Base-by-base conservation (phyloP, 1,140 invertebrate species). In the Drosophila trapezifrons region DNA sequence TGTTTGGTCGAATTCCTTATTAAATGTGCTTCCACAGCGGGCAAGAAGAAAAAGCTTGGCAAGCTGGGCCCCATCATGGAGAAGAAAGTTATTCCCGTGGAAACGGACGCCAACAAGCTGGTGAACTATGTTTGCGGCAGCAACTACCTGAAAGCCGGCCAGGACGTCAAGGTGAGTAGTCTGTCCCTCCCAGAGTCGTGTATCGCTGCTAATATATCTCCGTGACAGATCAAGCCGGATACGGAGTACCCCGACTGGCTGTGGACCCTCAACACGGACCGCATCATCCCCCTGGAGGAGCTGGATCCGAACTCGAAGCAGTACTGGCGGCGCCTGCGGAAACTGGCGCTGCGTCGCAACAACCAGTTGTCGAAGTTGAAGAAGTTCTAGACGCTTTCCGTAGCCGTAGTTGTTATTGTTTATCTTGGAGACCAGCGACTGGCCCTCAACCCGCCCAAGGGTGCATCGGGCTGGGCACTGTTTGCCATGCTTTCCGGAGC, bases 241-340 rank as follows among this genome's bases (percentile, higher is more conserved):
- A 94, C 93, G 57, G 97, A 98, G 91, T 99, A 99, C 92, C 98
- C 98, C 0, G 97, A 97, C 20, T 99, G 98, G 98, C 92, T 99
- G 18, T 99, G 97, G 97, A 93, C 80, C 0, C 83, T 99, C 13
- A 93, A 94, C 63, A 94, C 93, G 25, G 94, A 94, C 0, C 92
- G 92, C 13, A 92, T 95, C 22, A 93, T 93, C 8, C 92, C 93
- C 2, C 89, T 98, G 1, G 94, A 96, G 57, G 95, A 98, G 80
- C 81, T 98, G 66, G 96, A 98, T 92, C 96, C 95, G 6, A 93
- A 96, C 78, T 94, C 95, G 3, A 96, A 96, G 92, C 92, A 95
- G 78, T 98, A 98, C 91, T 98, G 97, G 97, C 92, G 94, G 64
- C 92, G 93, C 56, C 87, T 97, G 15, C 93, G 95, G 55, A 95